These are phyloP conservation scores for Epistrophe grossulariae DNA, from an alignment of 2,888 invertebrate species.

Conservation along the genomic window DNA sequence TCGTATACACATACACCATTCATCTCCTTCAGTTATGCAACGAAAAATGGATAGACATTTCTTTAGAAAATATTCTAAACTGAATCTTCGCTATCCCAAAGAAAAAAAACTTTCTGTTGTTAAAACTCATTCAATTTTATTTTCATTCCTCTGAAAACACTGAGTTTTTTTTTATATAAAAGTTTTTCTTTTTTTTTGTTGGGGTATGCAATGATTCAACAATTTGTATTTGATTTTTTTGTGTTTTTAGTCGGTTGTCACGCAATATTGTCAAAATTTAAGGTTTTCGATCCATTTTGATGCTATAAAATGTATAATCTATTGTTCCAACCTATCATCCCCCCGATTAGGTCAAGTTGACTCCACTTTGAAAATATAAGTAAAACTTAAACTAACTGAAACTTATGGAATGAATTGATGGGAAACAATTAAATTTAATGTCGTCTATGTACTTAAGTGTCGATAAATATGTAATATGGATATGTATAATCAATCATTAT, in stretches of 20 bases:
- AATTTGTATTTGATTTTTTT: neutral
- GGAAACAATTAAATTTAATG: constrained; percentile 73
- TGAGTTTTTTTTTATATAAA: neutral
- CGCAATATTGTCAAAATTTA: neutral
- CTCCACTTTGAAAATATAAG: neutral
- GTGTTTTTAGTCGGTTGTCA: neutral
- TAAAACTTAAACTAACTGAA: constrained; percentile 26
- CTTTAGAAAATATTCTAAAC: no score
- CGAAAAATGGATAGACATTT: no score
- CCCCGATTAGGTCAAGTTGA: neutral
- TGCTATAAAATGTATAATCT: constrained; percentile 1
- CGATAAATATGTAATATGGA: constrained; percentile 41
- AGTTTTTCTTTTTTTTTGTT: neutral
- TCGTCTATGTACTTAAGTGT: constrained; percentile 64
- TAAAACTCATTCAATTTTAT: neutral
- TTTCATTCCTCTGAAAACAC: neutral
- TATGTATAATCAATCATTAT: constrained; percentile 59
- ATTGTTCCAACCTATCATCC: constrained; percentile 14
- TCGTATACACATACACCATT: no score
- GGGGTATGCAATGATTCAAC: neutral
- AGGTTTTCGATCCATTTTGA: neutral
- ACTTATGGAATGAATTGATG: constrained; percentile 64
- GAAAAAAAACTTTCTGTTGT: neutral
- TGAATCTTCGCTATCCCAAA: neutral
- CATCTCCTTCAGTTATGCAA: no score